These are phyloP conservation scores for Seriola quinqueradiata DNA, from an alignment of 2,113 vertebrate genomes.

Conservation along the genomic window DNA sequence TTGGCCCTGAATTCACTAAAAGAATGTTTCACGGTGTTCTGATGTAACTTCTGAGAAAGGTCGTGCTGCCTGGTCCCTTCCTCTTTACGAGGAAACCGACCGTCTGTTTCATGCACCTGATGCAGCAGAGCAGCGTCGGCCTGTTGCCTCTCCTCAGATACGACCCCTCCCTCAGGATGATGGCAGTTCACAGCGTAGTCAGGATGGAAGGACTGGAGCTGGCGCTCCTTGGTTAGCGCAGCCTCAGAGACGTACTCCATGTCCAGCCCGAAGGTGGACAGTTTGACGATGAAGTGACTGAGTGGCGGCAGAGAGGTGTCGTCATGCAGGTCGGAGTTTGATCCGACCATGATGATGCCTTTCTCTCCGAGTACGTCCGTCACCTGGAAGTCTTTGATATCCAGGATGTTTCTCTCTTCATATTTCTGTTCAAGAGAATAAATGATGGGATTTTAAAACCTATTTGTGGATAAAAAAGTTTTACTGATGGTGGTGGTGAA, in stretches of 20 bases:
- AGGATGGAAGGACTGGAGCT: not conserved
- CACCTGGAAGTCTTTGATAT: conserved; percentile 59
- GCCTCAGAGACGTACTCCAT: fast-evolving
- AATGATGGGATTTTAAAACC: not conserved
- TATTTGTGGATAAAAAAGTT: no score
- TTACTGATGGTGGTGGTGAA: no score
- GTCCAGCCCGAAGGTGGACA: not conserved
- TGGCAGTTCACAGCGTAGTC: not conserved
- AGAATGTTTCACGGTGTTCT: not conserved
- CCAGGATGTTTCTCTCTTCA: conserved; percentile 40
- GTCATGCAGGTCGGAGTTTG: not conserved
- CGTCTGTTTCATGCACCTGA: not conserved
- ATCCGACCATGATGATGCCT: conserved; percentile 12
- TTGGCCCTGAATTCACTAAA: not conserved
- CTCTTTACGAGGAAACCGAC: not conserved
- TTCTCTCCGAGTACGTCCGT: conserved; percentile 27
- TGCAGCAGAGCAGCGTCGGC: not conserved
- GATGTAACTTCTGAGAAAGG: fast-evolving
- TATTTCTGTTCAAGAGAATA: conserved; percentile 26
- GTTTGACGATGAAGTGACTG: not conserved
- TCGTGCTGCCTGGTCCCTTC: not conserved
- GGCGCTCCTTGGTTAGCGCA: not conserved
- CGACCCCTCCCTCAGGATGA: no score
- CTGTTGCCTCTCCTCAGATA: not conserved
- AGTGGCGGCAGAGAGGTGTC: not conserved